These are phyloP conservation scores for Recurvirostra avosetta DNA, from an alignment of 2,113 vertebrate genomes.

Conservation along the genomic window DNA sequence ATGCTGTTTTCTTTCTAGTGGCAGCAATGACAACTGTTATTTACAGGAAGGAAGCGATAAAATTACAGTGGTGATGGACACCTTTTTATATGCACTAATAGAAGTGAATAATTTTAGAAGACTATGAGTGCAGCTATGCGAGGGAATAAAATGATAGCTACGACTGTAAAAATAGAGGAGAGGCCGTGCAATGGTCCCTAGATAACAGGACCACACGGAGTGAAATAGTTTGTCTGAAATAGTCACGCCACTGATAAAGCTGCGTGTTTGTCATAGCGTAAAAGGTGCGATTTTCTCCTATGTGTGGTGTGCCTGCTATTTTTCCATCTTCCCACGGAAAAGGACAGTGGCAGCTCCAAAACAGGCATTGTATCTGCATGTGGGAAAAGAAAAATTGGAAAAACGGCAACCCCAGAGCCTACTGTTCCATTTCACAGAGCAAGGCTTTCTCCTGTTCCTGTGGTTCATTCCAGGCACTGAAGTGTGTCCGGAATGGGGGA, in stretches of 20 bases:
- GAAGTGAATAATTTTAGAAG: neutral
- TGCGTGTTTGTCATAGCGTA: neutral
- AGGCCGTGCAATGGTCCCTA: neutral
- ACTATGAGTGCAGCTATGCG: neutral
- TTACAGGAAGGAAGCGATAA: conserved; percentile 8
- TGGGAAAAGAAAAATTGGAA: neutral
- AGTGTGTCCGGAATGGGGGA: neutral
- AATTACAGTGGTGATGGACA: neutral
- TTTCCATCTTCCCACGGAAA: neutral
- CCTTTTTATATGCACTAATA: neutral
- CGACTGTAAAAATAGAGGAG: conserved; percentile 10
- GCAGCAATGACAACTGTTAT: neutral
- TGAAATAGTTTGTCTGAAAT: neutral
- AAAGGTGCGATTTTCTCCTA: neutral
- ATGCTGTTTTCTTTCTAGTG: neutral
- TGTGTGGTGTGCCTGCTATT: neutral
- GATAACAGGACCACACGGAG: neutral
- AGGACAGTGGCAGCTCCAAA: neutral
- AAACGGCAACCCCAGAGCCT: neutral
- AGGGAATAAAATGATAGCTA: neutral
- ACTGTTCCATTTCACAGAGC: neutral
- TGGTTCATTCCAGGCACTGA: neutral
- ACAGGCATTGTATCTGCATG: neutral
- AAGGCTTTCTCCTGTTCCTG: neutral
- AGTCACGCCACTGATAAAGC: neutral